phyloP scores from a whole-genome alignment of 2,797 vertebrate species.

The Acomys russatus region DNA sequence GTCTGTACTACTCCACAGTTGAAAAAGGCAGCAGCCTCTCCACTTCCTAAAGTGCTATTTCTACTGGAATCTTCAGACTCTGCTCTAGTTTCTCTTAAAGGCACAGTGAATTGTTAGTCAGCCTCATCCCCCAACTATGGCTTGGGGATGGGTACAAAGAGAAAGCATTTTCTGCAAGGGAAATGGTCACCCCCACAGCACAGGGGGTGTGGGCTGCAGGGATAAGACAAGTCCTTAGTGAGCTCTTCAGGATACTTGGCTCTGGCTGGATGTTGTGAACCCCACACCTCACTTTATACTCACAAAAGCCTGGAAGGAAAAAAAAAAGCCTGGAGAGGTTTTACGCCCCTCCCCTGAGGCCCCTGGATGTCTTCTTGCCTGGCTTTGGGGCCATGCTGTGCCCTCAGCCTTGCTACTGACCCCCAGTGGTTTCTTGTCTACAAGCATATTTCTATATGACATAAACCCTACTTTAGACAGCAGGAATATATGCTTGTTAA shows the following conservation, averaged over 20 bases:
- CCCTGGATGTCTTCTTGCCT: accelerated
- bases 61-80: background rate
- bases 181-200: no score
- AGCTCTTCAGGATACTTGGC: background rate
- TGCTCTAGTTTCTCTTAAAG: background rate
- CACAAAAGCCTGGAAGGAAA: accelerated
- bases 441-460: background rate
- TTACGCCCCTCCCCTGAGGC: no score
- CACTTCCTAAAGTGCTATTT: background rate
- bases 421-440: background rate
- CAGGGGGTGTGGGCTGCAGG: background rate
- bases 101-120: background rate
- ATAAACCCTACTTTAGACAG: background rate
- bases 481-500: background rate
- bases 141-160: background rate
- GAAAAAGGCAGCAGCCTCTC: background rate
- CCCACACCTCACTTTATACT: accelerated
- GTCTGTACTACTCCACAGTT: no score
- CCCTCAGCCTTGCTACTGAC: background rate
- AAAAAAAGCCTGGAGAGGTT: accelerated
- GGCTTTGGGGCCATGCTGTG: background rate
- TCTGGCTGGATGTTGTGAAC: background rate
- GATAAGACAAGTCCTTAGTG: accelerated
- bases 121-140: background rate
- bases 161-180: background rate